Evolutionary conservation across 2,797 vertebrate genomes (phyloP), one percentile per base, ranked within the genome.

Genomic region (Urocyon cinereoargenteus): DNA sequence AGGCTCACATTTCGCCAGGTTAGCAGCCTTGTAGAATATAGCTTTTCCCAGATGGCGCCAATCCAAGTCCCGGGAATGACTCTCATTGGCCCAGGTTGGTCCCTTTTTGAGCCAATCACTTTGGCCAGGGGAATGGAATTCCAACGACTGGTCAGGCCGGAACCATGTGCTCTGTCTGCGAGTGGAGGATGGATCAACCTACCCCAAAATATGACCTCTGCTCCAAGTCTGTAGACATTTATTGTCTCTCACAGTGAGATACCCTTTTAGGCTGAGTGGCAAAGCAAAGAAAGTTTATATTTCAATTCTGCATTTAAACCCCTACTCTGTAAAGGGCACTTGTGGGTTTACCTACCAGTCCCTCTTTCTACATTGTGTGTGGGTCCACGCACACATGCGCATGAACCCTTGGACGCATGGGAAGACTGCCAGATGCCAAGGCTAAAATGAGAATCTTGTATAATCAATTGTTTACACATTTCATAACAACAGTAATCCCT

Each of bases 381-480:
- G 59, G 12, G 51, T 31, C 40, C 13, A 31, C 12, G 10, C 8
- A 49, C 26, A 21, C 28, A 55, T 15, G 31, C 19, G 1, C 92
- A n/a, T 28, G 81, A 94, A 82, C 75, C 94, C 86, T 94, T 22
- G 28, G 94, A 96, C 66, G 61, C 84, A 26, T 6, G 51, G 90
- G 95, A 90, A 96, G 89, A 68, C 84, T 78, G 78, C 72, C 94
- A 96, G 86, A 96, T 95, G 81, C 90, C 59, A 86, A 79, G 11
- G 36, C 90, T 97, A 96, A 75, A 49, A 97, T 86, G 94, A 97
- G 96, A 90, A 86, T 95, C 93, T 85, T 24, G 0, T 85, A 88
- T 62, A 96, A 97, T 93, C 93, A 96, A 93, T 92, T 93, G 93
- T 95, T 96, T 95, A 97, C 78, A 93, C 82, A 88, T 95, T 96